These are phyloP conservation scores for Boleophthalmus pectinirostris DNA, from an alignment of 2,113 vertebrate genomes.

Conservation along the genomic window DNA sequence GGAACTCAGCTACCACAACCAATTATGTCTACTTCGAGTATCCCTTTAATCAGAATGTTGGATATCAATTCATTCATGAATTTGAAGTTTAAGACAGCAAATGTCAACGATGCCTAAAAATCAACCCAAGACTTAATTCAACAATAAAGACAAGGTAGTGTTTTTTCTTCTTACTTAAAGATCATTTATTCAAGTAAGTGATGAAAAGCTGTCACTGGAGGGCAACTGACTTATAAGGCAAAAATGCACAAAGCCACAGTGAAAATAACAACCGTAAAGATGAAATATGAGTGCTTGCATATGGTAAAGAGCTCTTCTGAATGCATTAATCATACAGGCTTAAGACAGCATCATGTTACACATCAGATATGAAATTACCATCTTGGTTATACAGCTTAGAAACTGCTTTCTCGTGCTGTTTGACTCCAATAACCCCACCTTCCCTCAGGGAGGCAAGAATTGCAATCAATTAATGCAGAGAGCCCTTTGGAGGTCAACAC, in stretches of 20 bases:
- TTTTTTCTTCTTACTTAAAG: slow-evolving; percentile 37
- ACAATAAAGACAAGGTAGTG: slow-evolving; percentile 22
- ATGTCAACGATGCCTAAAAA: slow-evolving; percentile 18
- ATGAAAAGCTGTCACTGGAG: slow-evolving; percentile 39
- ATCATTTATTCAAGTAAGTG: slow-evolving; percentile 45
- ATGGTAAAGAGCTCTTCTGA: background rate
- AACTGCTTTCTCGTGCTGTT: slow-evolving; percentile 45
- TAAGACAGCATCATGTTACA: slow-evolving; percentile 33
- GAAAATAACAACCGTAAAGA: slow-evolving; percentile 16
- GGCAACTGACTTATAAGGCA: slow-evolving; percentile 20
- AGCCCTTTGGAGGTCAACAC: slow-evolving; percentile 71
- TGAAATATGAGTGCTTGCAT: slow-evolving; percentile 18
- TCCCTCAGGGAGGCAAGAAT: slow-evolving; percentile 61
- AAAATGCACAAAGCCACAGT: slow-evolving; percentile 7
- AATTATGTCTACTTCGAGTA: slow-evolving; percentile 16
- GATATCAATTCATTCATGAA: slow-evolving; percentile 24
- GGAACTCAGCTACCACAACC: slow-evolving; percentile 16
- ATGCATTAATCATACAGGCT: slow-evolving; percentile 30
- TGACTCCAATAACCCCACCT: slow-evolving; percentile 49
- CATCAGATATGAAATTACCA: slow-evolving; percentile 41
- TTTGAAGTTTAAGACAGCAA: slow-evolving; percentile 11
- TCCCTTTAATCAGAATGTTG: slow-evolving; percentile 13
- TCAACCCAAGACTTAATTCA: slow-evolving; percentile 2
- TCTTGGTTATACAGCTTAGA: slow-evolving; percentile 46
- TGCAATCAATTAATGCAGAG: slow-evolving; percentile 73